Base-by-base conservation (phyloP, 2,888 invertebrate genomes). In the Rhodophaea formosa region DNA sequence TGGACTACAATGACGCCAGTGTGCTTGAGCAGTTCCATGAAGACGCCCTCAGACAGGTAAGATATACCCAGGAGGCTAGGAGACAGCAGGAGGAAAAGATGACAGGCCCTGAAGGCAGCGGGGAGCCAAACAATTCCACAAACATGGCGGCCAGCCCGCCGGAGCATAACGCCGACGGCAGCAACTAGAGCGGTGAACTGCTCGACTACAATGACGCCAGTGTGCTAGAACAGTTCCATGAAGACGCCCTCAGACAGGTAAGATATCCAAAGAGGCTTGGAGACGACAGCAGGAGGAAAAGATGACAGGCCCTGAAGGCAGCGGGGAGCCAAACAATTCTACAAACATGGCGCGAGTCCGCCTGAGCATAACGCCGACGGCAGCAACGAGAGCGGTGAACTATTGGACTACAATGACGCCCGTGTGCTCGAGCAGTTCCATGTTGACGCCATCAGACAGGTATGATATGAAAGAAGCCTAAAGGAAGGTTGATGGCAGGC, bases 161-260 rank as follows among this genome's bases (percentile, higher is more conserved):
- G 0, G 88, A 86, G 10, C 69, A 77, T 61, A 65, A 65, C 6
- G 60, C 65, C 0, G 84, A 86, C 59, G 71, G 70, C 55, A 82
- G 70, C 54, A 82, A 80, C 58, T 92, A 92, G 62, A 84, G 80
- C 51, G 90, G 88, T 8, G 94, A 94, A 62, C 85, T 93, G 47
- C 84, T 93, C 46, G 93, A 94, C 76, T 93, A 92, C 58, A 92
- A 92, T 16, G 94, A 94, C 64, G 90, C 92, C 5, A 92, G 92
- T 29, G 89, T 94, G 1, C 85, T 95, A 17, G 94, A 95, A 52
- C 95, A 95, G 79, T 95, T 95, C 79, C 95, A 96, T 71, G 95
- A 95, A 66, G 95, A 96, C 72, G 95, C 95, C 1, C 87, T 95
- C 12, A 92, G 94, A 71, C 95, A 94, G 92, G 94, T 94, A 59